Base-by-base conservation (phyloP, 2,797 vertebrate species). In the Euthynnus affinis region DNA sequence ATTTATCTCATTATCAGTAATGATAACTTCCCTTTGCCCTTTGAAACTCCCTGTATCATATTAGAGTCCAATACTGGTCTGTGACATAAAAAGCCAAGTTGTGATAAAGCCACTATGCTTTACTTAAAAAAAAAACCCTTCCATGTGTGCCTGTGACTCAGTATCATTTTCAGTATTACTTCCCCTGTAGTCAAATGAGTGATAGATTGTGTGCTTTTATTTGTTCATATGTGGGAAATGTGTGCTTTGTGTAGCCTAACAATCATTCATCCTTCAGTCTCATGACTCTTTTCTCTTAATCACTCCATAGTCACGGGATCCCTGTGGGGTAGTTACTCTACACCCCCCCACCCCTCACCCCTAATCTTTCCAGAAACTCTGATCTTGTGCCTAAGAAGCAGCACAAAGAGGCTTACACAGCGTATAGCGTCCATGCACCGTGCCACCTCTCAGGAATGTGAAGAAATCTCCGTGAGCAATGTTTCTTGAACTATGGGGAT, bases 221-320 rank as follows among this genome's bases (percentile, higher is more conserved):
- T 22, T 56, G 23, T 73, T 52, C 10, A 0, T 51, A 7, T 20
- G 3, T 52, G 14, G 12, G 15, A 1, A 29, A 34, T 71, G 34
- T 67, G 65, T 59, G 55, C 73, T 71, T 53, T 64, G 29, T 51
- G 12, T 1, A 14, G 10, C 49, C 64, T 22, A 66, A 76, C 61
- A 71, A 78, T 86, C 48, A 68, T 84, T 84, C 70, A 73, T 70
- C 66, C 74, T 77, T 84, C 37, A 64, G 78, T 82, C 94, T 66
- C 92, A 94, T 95, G 94, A 96, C 87, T 88, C 25, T 59, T 69
- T 83, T 77, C 75, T 86, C 66, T 82, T 83, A 88, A 92, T 91
- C 91, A 94, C 85, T 77, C 80, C 78, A 48, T 18, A 82, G 93
- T 95, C 95, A 95, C 84, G 86, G 81, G 94, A 91, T 89, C 66